Percentiles rank a stretch among this genome's conserved stretches.
Conservation (phyloP, 2,888 invertebrate genomes). For the Pantelozetes paolii region DNA sequence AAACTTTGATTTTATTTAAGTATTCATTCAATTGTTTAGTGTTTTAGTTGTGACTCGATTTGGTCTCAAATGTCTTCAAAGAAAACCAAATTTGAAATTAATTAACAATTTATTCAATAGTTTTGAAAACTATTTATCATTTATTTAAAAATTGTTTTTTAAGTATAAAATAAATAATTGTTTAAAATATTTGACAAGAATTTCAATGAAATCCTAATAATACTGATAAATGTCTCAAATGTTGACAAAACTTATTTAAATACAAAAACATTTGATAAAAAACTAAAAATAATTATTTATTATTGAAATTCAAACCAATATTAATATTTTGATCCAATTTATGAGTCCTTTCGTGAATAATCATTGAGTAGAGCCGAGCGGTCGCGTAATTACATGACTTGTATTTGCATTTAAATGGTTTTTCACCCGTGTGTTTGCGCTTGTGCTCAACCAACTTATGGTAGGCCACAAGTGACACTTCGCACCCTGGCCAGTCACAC, state of each 20-base stretch:
- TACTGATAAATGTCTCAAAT: too few species aligned
- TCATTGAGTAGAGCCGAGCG: constrained; percentile 40
- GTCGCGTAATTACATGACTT: constrained; percentile 41
- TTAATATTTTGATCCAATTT: constrained; percentile 34
- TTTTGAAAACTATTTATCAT: too few species aligned
- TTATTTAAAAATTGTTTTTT: too few species aligned
- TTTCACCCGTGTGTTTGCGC: constrained; percentile 41
- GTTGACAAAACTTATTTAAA: background rate
- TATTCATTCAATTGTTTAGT: too few species aligned
- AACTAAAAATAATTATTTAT: background rate
- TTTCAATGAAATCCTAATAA: too few species aligned
- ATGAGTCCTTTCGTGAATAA: constrained; percentile 41
- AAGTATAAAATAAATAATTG: too few species aligned
- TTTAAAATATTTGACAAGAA: too few species aligned
- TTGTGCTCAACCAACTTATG: constrained; percentile 41
- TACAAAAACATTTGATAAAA: background rate
- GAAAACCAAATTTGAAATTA: too few species aligned
- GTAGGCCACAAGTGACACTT: constrained; percentile 42
- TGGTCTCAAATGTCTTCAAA: too few species aligned
- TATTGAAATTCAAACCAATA: constrained; percentile 1
- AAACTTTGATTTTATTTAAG: too few species aligned
- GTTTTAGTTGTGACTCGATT: too few species aligned
- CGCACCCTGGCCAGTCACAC: constrained; percentile 42
- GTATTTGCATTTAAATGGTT: constrained; percentile 40
- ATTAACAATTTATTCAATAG: too few species aligned